Conservation (phyloP, 2,888 invertebrate species). For the Pyrgus malvae region DNA sequence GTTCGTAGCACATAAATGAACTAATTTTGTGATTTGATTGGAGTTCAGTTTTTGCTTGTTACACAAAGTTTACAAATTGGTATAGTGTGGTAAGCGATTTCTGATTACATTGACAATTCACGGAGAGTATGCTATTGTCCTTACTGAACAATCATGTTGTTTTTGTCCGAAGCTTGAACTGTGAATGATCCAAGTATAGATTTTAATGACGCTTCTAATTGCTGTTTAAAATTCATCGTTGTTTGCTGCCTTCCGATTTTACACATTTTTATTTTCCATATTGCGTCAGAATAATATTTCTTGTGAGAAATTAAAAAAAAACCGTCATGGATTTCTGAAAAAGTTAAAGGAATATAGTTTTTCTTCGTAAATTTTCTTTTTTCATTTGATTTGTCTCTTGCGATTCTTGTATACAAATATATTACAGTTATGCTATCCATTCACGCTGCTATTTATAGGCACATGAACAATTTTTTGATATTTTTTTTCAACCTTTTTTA, state of each 20-base stretch:
- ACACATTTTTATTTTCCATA: neutral
- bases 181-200: slow-evolving; percentile 4
- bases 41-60: slow-evolving; percentile 13
- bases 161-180: slow-evolving; percentile 20
- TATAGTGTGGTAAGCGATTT: slow-evolving; percentile 22
- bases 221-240: slow-evolving; percentile 12
- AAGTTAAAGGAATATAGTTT: too few relatives aligned
- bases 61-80: slow-evolving; percentile 13
- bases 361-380: too few relatives aligned
- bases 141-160: slow-evolving; percentile 27
- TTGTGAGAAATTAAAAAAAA: too few relatives aligned
- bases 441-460: too few relatives aligned
- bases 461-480: too few relatives aligned
- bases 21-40: neutral
- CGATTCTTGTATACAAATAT: too few relatives aligned
- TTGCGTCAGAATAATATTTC: neutral
- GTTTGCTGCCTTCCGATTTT: neutral
- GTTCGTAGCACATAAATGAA: too few relatives aligned
- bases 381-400: too few relatives aligned
- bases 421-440: too few relatives aligned
- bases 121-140: slow-evolving; percentile 25
- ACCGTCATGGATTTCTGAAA: too few relatives aligned
- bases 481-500: too few relatives aligned
- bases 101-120: slow-evolving; percentile 22
- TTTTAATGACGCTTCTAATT: slow-evolving; percentile 19